Percentiles rank a stretch among this genome's conserved stretches.
These are phyloP conservation scores for Mellivora capensis DNA, from an alignment of 2,113 vertebrate genomes.

Conservation along the genomic window DNA sequence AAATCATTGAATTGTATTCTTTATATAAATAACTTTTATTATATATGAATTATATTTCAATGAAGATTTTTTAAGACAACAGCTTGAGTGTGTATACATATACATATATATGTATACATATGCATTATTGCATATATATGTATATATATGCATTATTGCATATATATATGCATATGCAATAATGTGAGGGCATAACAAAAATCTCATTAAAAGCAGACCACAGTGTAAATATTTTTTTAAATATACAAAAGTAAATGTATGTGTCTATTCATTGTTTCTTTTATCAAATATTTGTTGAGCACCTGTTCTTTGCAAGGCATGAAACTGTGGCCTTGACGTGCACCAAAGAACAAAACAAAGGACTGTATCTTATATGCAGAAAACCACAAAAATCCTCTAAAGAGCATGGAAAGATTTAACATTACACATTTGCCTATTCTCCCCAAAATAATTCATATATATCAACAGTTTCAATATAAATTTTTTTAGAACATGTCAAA, in stretches of 20 bases:
- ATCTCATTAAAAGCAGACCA: background rate
- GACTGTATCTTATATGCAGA: background rate
- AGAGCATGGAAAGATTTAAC: background rate
- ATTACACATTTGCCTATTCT: background rate
- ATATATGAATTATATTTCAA: background rate
- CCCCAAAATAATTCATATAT: background rate
- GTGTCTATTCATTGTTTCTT: background rate
- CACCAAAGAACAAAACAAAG: background rate
- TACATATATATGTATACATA: background rate
- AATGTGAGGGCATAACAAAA: background rate
- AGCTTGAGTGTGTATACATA: background rate
- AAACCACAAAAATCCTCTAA: background rate
- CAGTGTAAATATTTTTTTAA: background rate
- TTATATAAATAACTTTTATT: background rate
- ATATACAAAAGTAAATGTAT: background rate
- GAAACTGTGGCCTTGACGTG: background rate
- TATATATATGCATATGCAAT: background rate
- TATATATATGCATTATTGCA: background rate
- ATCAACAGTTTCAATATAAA: background rate
- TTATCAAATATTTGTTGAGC: background rate
- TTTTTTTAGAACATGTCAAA: background rate
- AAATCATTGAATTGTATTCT: background rate
- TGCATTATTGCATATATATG: too few relatives aligned
- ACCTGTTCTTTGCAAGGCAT: background rate
- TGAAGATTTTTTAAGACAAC: background rate